A percentile compares a stretch with the other conserved stretches of the same genome.
Conservation (phyloP, 2,797 vertebrate species). For the Emys orbicularis region DNA sequence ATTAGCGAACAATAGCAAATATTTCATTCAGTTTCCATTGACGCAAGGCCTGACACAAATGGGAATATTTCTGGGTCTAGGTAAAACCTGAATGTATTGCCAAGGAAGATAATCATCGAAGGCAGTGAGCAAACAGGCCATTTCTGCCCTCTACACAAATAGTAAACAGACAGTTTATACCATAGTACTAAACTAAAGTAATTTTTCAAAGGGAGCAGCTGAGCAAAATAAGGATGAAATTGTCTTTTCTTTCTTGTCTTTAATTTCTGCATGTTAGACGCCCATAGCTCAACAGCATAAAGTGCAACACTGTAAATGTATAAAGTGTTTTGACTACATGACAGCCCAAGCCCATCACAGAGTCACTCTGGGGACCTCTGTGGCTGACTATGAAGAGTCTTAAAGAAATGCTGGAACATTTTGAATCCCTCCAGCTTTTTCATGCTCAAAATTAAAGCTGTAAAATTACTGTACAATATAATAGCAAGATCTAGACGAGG, state of each 20-base stretch:
- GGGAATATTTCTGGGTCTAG: background rate
- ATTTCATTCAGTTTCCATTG: background rate
- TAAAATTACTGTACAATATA: background rate
- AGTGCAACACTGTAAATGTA: background rate
- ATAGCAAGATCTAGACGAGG: background rate
- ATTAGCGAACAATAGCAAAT: background rate
- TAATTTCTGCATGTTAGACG: background rate
- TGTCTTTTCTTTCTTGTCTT: background rate
- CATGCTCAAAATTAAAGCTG: background rate
- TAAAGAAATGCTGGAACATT: background rate
- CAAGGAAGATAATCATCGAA: background rate
- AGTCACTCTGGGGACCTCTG: fast-evolving
- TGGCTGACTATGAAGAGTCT: fast-evolving
- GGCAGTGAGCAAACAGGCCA: background rate
- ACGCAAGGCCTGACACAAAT: background rate
- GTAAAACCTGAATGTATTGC: fast-evolving
- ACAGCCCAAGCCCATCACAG: background rate
- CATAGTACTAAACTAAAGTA: background rate
- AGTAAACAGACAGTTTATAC: background rate
- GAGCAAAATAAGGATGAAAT: background rate
- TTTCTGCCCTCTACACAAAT: background rate
- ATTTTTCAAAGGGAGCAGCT: background rate
- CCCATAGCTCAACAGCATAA: background rate
- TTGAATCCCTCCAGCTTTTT: fast-evolving
- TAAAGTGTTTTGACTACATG: background rate